Conservation (phyloP, 2,888 invertebrate species). For the Glyphotaelius pellucidus region DNA sequence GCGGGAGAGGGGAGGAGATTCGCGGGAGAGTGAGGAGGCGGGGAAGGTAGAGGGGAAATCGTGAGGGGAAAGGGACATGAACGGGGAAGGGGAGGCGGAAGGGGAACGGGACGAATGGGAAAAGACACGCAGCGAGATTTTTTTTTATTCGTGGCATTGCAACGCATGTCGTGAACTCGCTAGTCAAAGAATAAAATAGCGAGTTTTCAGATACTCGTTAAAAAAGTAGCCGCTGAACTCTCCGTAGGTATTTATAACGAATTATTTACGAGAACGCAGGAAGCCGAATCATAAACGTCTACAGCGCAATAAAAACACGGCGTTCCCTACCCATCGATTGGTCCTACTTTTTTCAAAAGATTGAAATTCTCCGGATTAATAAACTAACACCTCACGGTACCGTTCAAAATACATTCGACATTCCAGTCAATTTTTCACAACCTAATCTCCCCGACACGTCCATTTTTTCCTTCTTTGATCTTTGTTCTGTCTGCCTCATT, state of each 20-base stretch:
- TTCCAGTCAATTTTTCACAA: slow-evolving; percentile 65
- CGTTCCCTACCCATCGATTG: slow-evolving; percentile 16
- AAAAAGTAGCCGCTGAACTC: not conserved
- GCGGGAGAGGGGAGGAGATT: no score
- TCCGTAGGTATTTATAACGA: not conserved
- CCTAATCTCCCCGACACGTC: slow-evolving; percentile 55
- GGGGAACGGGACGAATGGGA: no score
- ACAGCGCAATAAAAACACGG: not conserved
- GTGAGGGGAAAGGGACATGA: no score
- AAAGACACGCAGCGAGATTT: no score
- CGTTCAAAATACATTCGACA: slow-evolving; percentile 65
- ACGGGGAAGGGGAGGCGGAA: no score
- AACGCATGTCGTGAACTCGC: no score
- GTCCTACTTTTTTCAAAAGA: slow-evolving; percentile 40
- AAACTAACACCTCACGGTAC: slow-evolving; percentile 61
- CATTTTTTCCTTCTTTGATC: slow-evolving; percentile 55
- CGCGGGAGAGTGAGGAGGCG: no score
- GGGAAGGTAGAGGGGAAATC: no score
- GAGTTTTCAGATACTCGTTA: not conserved
- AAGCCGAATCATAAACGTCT: not conserved
- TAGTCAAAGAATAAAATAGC: not conserved
- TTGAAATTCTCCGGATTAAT: slow-evolving; percentile 61
- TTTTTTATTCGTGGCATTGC: no score
- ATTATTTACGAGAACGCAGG: not conserved
- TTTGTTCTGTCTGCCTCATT: slow-evolving; percentile 61